These are phyloP conservation scores for Dusona sp. DNA, from an alignment of 2,888 invertebrate genomes.

Conservation along the genomic window DNA sequence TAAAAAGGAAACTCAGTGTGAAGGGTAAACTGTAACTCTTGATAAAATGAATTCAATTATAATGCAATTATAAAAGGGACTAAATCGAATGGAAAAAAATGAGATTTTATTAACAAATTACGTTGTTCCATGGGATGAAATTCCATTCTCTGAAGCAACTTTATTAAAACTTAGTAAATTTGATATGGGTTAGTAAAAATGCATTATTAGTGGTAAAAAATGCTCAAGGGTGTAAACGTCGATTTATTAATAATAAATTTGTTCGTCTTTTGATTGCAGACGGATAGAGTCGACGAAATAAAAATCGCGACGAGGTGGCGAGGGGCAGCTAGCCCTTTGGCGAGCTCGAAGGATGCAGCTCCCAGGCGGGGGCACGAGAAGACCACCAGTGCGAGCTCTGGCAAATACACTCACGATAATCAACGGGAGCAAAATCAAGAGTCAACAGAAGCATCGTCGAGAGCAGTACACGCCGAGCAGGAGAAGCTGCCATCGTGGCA, in stretches of 20 bases:
- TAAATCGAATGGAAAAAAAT: too few species aligned
- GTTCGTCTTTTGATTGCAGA: constrained; percentile 71
- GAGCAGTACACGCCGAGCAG: constrained; percentile 68
- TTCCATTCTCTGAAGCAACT: neutral
- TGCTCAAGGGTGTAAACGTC: neutral
- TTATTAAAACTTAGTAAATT: neutral
- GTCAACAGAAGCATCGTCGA: constrained; percentile 73
- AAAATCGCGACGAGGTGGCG: constrained; percentile 83
- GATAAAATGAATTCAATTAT: too few species aligned
- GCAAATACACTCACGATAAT: constrained; percentile 79
- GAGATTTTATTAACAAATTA: too few species aligned
- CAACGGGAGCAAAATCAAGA: constrained; percentile 77
- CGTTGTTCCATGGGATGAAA: neutral
- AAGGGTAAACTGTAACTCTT: too few species aligned
- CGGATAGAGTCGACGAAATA: constrained; percentile 77
- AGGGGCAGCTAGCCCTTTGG: constrained; percentile 84
- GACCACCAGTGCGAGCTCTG: constrained; percentile 82
- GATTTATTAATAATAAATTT: constrained; percentile 5
- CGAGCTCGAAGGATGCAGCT: constrained; percentile 85
- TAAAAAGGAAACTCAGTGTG: too few species aligned
- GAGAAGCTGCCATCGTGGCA: constrained; percentile 74
- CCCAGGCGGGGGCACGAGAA: constrained; percentile 84
- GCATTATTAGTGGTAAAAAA: neutral
- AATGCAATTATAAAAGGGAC: too few species aligned
- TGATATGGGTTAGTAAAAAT: neutral